These are phyloP conservation scores for Salvator merianae DNA, from an alignment of 2,113 vertebrate species.

Conservation along the genomic window DNA sequence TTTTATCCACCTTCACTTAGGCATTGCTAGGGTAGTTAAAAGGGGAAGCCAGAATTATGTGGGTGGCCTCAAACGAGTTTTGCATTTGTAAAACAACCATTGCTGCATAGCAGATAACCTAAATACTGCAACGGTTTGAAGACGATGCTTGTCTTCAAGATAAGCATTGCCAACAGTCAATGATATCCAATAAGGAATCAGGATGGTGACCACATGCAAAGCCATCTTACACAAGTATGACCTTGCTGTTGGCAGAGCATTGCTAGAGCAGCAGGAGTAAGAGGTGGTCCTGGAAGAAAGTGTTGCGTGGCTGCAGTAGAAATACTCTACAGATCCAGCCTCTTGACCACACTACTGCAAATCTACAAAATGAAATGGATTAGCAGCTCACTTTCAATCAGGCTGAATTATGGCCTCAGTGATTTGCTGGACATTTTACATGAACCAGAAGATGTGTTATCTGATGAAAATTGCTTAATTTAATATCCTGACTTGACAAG, in stretches of 20 bases:
- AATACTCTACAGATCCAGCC: slow-evolving; percentile 35
- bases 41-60: too few relatives aligned
- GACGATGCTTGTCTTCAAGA: not conserved
- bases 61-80: too few relatives aligned
- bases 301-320: not conserved
- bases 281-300: not conserved
- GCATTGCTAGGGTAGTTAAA: too few relatives aligned
- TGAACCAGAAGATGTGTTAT: slow-evolving; percentile 89
- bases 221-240: not conserved
- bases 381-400: slow-evolving; percentile 73
- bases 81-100: not conserved
- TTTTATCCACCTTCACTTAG: too few relatives aligned
- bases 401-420: slow-evolving; percentile 78
- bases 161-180: too few relatives aligned
- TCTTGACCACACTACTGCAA: slow-evolving; percentile 55
- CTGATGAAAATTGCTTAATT: slow-evolving; percentile 84
- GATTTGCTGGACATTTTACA: slow-evolving; percentile 81
- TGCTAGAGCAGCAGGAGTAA: rapidly evolving
- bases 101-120: not conserved
- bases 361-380: slow-evolving; percentile 60
- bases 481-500: slow-evolving; percentile 70
- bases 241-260: not conserved
- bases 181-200: not conserved
- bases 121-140: rapidly evolving
- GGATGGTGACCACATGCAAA: not conserved